Evolutionary conservation across 2,113 vertebrate genomes (phyloP), one percentile per base, ranked within the genome.

Genomic region (Ondatra zibethicus): DNA sequence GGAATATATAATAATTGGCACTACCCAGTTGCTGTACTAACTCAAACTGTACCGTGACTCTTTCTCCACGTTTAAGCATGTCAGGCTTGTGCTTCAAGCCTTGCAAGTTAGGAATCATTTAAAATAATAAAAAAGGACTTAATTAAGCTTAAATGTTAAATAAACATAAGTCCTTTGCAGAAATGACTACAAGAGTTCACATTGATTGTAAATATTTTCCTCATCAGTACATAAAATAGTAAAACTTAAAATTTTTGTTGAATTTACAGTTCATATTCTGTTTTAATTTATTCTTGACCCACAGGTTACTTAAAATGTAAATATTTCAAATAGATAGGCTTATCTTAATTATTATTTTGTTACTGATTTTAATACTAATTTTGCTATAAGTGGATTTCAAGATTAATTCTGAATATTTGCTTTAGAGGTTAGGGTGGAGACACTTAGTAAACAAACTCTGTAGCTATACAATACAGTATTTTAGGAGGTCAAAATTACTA

Each of bases 61-160:
- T 87, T 96, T 95, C 90, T 96, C 93, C 97, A 97, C 96, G 95
- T 73, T 96, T 75, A 96, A 94, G 96, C 91, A 93, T 55, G 93
- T 80, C 65, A 92, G 70, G 50, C 87, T 96, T 96, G 82, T 94
- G 97, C 78, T 96, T 96, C 76, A 96, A 95, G 91, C 7, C 66
- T 66, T 33, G 29, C 84, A 68, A 87, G 63, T 68, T 50, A 50
- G 63, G 19, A 87, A 45, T 50, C 66, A 96, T 93, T 93, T 31
- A 11, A 45, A 86, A 31, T 33, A 45, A 85, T 29, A 27, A 19
- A 31, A 21, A 66, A 87, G 16, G 75, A 80, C 88, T 94, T 96
- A 96, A 93, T 78, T 95, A 50, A 88, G 36, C 65, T 97, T 93
- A 95, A 93, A 87, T 50, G 47, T 73, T 68, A 89, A 97, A 96